These are phyloP conservation scores for Pachliopta kotzebuea DNA, from an alignment of 2,888 invertebrate species.

Conservation along the genomic window DNA sequence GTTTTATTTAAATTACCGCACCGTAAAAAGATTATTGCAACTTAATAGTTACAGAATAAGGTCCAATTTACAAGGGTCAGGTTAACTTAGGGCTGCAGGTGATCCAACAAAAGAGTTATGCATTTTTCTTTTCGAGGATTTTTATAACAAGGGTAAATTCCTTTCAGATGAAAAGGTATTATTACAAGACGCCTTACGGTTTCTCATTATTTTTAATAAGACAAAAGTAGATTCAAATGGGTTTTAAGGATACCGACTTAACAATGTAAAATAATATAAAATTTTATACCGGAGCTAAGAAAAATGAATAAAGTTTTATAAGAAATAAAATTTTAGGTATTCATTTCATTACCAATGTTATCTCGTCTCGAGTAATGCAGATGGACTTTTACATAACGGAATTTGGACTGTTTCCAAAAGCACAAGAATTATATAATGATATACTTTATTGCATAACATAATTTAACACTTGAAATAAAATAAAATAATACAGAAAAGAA, in stretches of 20 bases:
- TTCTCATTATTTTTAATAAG: constrained; percentile 15
- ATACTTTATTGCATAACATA: constrained; percentile 25
- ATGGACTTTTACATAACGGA: constrained; percentile 43
- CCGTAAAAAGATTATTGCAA: neutral
- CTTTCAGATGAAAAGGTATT: constrained; percentile 22
- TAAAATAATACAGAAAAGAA: neutral
- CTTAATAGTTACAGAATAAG: neutral
- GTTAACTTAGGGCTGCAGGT: neutral
- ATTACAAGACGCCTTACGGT: constrained; percentile 12
- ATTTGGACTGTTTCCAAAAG: constrained; percentile 42
- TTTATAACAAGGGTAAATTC: constrained; percentile 16
- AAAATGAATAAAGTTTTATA: neutral
- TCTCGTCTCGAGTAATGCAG: constrained; percentile 37
- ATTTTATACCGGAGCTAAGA: neutral
- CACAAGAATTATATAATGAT: constrained; percentile 22
- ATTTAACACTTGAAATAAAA: neutral
- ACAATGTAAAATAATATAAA: neutral
- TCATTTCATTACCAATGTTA: constrained; percentile 12
- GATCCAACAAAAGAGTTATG: constrained; percentile 13
- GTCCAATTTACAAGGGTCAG: constrained; percentile 8
- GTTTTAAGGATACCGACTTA: neutral
- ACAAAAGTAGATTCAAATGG: constrained; percentile 23
- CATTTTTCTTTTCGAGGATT: constrained; percentile 17
- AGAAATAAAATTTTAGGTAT: neutral
- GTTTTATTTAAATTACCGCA: constrained; percentile 2